Conservation (phyloP, 2,888 invertebrate species). For the Aspidiotus destructor region DNA sequence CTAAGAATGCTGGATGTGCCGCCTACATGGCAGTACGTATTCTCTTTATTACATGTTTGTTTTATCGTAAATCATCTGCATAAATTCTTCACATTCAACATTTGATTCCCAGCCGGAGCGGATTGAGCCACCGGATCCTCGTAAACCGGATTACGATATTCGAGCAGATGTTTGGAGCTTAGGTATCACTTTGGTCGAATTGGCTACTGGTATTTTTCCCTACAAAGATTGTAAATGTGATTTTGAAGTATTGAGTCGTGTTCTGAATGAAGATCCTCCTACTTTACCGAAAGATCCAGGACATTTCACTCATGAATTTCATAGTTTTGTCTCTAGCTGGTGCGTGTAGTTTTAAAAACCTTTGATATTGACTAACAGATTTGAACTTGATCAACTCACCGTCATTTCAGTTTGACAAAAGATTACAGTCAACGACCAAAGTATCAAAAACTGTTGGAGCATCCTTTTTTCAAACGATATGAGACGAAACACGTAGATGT, state of each 20-base stretch:
- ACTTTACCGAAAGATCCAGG: conserved; percentile 62
- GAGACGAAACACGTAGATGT: conserved; percentile 61
- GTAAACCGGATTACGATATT: conserved; percentile 93
- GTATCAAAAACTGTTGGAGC: conserved; percentile 80
- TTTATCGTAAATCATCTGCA: too few relatives aligned
- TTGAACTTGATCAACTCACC: background rate
- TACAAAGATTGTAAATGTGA: conserved; percentile 91
- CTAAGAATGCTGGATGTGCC: conserved; percentile 94
- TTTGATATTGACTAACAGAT: background rate
- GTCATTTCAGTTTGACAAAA: conserved; percentile 69
- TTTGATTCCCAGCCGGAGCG: conserved; percentile 69
- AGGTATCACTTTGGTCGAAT: conserved; percentile 89
- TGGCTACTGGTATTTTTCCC: conserved; percentile 93
- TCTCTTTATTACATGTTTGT: background rate
- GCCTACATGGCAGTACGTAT: conserved; percentile 92
- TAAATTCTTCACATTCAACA: background rate
- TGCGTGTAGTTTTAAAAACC: conserved; percentile 44
- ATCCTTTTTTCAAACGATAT: conserved; percentile 75
- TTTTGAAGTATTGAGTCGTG: conserved; percentile 91
- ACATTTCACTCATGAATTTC: conserved; percentile 75
- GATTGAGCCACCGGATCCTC: conserved; percentile 87
- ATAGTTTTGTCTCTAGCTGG: conserved; percentile 85
- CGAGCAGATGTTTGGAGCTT: conserved; percentile 99
- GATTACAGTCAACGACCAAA: conserved; percentile 89
- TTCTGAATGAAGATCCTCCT: conserved; percentile 82